Conservation (phyloP, 2,113 vertebrate genomes). For the Tringa solitaria region DNA sequence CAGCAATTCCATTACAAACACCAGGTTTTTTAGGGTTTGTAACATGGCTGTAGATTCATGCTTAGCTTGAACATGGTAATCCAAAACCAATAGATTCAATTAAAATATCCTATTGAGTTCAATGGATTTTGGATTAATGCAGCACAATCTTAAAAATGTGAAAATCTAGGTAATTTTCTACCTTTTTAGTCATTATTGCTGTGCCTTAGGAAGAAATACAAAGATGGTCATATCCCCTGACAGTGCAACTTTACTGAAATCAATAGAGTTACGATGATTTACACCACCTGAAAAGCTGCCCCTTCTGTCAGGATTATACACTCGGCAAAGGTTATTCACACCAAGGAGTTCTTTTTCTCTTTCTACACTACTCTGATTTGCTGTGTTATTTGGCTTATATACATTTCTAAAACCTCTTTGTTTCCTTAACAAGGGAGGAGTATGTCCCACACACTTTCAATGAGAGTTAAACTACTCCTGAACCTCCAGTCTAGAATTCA, state of each 20-base stretch:
- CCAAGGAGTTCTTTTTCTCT: neutral
- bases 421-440: neutral
- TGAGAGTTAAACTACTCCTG: neutral
- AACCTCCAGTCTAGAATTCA: neutral
- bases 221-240: neutral
- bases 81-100: neutral
- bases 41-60: neutral
- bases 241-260: neutral
- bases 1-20: slow-evolving; percentile 47
- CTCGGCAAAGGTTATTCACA: neutral
- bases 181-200: neutral
- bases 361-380: neutral
- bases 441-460: neutral
- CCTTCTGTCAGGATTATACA: neutral
- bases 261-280: neutral
- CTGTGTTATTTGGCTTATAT: neutral
- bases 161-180: neutral
- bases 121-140: neutral
- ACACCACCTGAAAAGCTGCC: neutral
- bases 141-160: neutral
- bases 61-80: neutral
- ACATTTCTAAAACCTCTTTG: neutral
- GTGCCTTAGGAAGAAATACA: neutral
- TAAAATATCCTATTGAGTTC: neutral
- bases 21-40: neutral